Conservation (phyloP, 2,888 invertebrate species). For the Phlogophora meticulosa region DNA sequence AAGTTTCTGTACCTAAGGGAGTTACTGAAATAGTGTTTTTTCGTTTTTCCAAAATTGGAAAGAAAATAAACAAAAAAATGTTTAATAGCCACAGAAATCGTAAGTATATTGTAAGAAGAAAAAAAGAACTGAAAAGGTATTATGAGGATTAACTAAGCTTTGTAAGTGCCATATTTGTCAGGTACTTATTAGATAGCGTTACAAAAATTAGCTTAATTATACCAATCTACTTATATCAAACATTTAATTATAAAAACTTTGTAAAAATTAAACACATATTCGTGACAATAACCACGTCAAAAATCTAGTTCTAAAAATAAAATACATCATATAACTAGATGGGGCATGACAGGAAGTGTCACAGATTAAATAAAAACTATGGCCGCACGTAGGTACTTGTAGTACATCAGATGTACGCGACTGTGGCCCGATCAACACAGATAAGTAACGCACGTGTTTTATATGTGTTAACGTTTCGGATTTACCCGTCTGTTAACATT, state of each 20-base stretch:
- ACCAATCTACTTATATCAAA: no score
- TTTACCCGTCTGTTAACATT: constrained; percentile 45
- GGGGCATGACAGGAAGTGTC: constrained; percentile 73
- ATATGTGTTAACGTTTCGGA: constrained; percentile 50
- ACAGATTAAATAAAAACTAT: constrained; percentile 68
- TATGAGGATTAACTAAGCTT: no score
- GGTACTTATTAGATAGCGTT: no score
- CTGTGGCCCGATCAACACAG: constrained; percentile 60
- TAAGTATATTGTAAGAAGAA: no score
- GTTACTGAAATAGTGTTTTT: no score
- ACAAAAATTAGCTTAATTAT: no score
- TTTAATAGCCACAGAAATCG: no score
- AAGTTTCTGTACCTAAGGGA: background rate
- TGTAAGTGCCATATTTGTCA: no score
- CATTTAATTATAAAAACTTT: no score
- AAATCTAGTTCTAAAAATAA: constrained; percentile 40
- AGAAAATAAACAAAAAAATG: no score
- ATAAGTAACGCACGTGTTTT: constrained; percentile 57
- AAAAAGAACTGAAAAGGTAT: no score
- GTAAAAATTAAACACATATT: constrained; percentile 11
- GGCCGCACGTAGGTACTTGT: constrained; percentile 60
- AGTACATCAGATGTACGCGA: constrained; percentile 64
- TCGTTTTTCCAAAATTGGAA: no score
- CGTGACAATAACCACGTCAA: constrained; percentile 35
- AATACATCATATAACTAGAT: constrained; percentile 57